Conservation (phyloP, 1,140 invertebrate species). For the Trialeurodes vaporariorum region DNA sequence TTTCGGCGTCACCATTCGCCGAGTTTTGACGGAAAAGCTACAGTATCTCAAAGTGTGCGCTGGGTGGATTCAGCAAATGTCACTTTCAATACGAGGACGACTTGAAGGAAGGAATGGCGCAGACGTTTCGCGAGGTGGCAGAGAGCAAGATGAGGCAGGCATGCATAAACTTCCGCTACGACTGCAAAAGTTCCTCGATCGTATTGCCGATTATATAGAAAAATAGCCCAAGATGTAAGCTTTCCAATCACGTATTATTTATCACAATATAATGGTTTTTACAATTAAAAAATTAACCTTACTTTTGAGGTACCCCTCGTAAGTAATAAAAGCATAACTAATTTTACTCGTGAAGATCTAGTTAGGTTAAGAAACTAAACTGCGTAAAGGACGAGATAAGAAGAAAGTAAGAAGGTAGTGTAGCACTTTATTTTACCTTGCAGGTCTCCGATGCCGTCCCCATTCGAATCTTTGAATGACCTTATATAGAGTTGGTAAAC, state of each 20-base stretch:
- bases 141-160: constrained; percentile 3
- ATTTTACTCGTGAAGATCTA: too few relatives aligned
- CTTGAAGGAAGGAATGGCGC: background rate
- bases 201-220: constrained; percentile 18
- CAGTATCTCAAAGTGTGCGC: background rate
- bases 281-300: background rate
- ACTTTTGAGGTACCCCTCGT: background rate
- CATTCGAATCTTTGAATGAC: too few relatives aligned
- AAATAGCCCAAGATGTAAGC: constrained; percentile 11
- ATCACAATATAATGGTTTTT: background rate
- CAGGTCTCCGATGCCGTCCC: too few relatives aligned
- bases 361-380: too few relatives aligned
- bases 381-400: too few relatives aligned
- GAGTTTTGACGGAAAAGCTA: background rate
- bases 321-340: too few relatives aligned
- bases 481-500: too few relatives aligned
- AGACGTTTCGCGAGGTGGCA: background rate
- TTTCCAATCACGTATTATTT: background rate
- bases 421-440: too few relatives aligned
- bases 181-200: constrained; percentile 16
- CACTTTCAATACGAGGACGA: constrained; percentile 4
- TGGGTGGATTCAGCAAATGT: background rate
- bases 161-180: constrained; percentile 14
- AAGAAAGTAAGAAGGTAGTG: too few relatives aligned
- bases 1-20: background rate